Evolutionary conservation across 2,888 invertebrate genomes (phyloP).

Genomic region (Lepetodrilus schrolli): DNA sequence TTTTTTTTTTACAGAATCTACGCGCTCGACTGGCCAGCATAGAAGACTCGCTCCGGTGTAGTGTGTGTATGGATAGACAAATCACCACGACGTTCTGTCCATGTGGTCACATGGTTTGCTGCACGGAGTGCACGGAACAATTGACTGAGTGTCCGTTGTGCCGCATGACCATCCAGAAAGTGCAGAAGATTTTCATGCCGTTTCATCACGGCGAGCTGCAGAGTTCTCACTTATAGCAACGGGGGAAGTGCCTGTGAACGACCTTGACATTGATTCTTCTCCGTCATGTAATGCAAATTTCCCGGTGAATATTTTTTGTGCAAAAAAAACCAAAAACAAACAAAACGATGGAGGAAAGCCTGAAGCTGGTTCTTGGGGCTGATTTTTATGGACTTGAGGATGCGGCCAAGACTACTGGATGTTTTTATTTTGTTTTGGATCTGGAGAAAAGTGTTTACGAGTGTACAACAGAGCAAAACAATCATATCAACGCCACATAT

Average conservation of each 20-base stretch:
- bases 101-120: slow-evolving; percentile 91
- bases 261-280: too few relatives aligned
- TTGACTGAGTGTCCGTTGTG: slow-evolving; percentile 86
- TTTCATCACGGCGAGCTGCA: slow-evolving; percentile 14
- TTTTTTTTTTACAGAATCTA: slow-evolving; percentile 52
- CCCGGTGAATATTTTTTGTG: too few relatives aligned
- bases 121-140: slow-evolving; percentile 84
- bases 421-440: too few relatives aligned
- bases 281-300: too few relatives aligned
- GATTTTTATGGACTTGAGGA: neutral
- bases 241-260: neutral
- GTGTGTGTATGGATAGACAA: slow-evolving; percentile 89
- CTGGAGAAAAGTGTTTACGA: neutral
- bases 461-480: neutral
- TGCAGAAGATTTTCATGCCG: slow-evolving; percentile 81
- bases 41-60: slow-evolving; percentile 80
- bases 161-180: slow-evolving; percentile 82
- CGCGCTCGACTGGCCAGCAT: slow-evolving; percentile 56
- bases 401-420: too few relatives aligned
- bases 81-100: slow-evolving; percentile 90
- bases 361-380: slow-evolving; percentile 11
- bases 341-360: too few relatives aligned
- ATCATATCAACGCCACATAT: too few relatives aligned
- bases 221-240: neutral
- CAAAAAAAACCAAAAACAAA: too few relatives aligned